Base-by-base conservation (phyloP, 2,888 invertebrate species). In the Stomorhina lunata region DNA sequence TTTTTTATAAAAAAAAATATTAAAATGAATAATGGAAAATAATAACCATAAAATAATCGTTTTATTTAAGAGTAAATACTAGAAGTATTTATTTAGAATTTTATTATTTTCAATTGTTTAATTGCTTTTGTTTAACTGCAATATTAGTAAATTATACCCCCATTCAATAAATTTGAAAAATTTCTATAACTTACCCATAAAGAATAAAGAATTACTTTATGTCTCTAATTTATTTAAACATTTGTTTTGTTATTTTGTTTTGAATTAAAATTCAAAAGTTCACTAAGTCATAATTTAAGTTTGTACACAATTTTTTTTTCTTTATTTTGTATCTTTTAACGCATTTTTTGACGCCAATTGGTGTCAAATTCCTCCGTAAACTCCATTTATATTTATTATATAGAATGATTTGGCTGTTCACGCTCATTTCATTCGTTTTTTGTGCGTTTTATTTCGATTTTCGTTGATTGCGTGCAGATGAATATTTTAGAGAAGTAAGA, bases 331-430 rank as follows among this genome's bases (percentile, higher is more conserved):
- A 55, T 63, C 22, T 45, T 63, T 79, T 66, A 59, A 72, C 43
- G 66, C 79, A 72, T 66, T 73, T 73, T 75, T 76, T 79, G 75
- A 82, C 79, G 71, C 82, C 82, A 82, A 82, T 82, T 82, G 82
- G 69, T 75, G 79, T 82, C 82, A 79, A 79, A 79, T 79, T 73
- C 66, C 79, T 53, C 50, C 50, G 43, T n/a, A 80, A 72, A 73
- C 66, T 63, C 20, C 27, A 50, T 59, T 68, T 43, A 29, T 79
- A n/a, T n/a, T n/a, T n/a, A n/a, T 66, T 50, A 7, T 43, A 22
- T 43, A 25, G 15, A 57, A 57, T 40, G 29, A 71, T 45, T 34
- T 20, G 43, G 53, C 15, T 53, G 48, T 22, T 57, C 10, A 12
- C 55, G 53, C 37, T 57, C 25, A 27, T 63, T 43, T 10, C 29